Percentiles rank a stretch among this genome's conserved stretches.
Evolutionary conservation across 2,888 invertebrate genomes (phyloP).

Genomic region (Ichneumon xanthorius): DNA sequence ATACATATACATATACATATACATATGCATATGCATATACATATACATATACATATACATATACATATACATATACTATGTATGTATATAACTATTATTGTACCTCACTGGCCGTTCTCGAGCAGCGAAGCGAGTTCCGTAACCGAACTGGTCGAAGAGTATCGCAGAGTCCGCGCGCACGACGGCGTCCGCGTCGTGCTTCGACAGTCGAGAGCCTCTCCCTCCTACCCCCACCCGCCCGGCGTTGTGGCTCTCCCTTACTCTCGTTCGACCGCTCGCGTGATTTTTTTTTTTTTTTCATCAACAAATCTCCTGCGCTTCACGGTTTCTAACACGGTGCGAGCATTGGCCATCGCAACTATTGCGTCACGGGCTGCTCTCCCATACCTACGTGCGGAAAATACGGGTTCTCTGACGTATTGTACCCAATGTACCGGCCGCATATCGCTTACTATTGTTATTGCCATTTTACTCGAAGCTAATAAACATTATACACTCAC

Average conservation of each 20-base stretch:
- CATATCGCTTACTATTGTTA: constrained; percentile 53
- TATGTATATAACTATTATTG: constrained; percentile 2
- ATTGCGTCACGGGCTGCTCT: constrained; percentile 52
- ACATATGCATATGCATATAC: no score
- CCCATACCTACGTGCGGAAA: no score
- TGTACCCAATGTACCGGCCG: no score
- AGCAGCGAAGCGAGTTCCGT: constrained; percentile 36
- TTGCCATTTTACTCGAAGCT: constrained; percentile 49
- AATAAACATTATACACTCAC: constrained; percentile 52
- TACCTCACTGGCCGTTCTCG: background rate
- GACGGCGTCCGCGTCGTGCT: constrained; percentile 59
- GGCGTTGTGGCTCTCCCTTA: constrained; percentile 28
- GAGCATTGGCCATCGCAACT: constrained; percentile 53
- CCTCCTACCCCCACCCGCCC: constrained; percentile 20
- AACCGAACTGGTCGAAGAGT: constrained; percentile 36
- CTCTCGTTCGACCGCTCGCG: constrained; percentile 22
- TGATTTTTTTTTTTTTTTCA: constrained; percentile 12
- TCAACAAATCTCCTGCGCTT: constrained; percentile 49
- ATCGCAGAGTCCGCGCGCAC: constrained; percentile 43
- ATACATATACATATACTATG: no score
- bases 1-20: no score
- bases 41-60: constrained; percentile 1
- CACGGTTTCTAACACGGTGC: constrained; percentile 49
- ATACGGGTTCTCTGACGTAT: no score
- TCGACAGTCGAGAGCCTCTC: constrained; percentile 38